Evolutionary conservation across 2,888 invertebrate genomes (phyloP).

Genomic region (Phrixothrix hirtus): DNA sequence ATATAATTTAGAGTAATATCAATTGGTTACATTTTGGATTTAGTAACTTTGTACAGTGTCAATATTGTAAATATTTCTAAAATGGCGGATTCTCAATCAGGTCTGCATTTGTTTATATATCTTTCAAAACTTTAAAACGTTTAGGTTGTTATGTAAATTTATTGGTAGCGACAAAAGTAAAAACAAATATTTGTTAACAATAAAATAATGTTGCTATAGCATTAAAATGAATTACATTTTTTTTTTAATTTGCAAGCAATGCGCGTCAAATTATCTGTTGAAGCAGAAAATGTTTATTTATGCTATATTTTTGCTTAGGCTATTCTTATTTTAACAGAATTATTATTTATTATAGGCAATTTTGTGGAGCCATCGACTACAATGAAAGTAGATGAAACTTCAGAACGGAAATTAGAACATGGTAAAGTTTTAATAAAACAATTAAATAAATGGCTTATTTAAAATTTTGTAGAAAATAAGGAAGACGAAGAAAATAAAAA

Average conservation of each 20-base stretch:
- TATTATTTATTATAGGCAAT: no score
- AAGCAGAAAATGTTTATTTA: no score
- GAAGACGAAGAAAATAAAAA: background rate
- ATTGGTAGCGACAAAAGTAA: background rate
- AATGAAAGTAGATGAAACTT: background rate
- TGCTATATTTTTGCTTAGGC: background rate
- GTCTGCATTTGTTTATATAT: slow-evolving; percentile 35
- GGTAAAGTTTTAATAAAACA: background rate
- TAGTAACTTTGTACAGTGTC: no score
- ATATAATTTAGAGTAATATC: no score
- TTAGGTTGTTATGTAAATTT: background rate
- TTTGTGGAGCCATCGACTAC: background rate
- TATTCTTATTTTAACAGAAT: no score
- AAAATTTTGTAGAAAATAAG: background rate
- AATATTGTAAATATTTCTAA: slow-evolving; percentile 24
- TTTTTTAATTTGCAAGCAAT: background rate
- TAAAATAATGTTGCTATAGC: no score
- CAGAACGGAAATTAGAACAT: background rate
- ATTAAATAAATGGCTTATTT: background rate
- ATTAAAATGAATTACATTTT: background rate
- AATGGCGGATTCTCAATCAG: slow-evolving; percentile 43
- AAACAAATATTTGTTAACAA: background rate
- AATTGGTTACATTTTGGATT: no score
- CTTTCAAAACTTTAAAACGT: slow-evolving; percentile 15
- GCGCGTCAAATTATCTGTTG: no score